Base-by-base conservation (phyloP, 2,113 vertebrate species). In the Bujurquina vittata region DNA sequence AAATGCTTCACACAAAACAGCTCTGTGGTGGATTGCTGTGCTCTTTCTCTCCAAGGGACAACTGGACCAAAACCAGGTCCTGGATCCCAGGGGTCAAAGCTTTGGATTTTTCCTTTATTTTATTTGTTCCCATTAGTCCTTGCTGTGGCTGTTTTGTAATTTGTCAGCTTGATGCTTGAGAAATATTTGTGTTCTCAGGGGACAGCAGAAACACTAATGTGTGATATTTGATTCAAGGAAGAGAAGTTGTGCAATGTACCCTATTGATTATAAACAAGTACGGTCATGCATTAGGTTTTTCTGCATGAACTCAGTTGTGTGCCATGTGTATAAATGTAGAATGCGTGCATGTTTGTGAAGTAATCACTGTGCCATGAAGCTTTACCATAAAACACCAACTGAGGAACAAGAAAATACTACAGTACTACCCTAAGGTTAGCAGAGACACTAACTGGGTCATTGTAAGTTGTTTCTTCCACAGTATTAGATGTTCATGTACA, bases 201-300 rank as follows among this genome's bases (percentile, higher is more conserved):
- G 23, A 69, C 23, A 49, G 63, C 26, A 29, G 40, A 18, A 40
- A 46, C 22, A 69, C 15, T 49, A 49, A 69, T 0, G 15, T 69
- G 63, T 69, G 63, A 69, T 69, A 69, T 69, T 69, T 69, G 63
- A 46, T 46, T 22, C 15, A 49, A 69, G 63, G 23, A 69, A 69
- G 40, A 69, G 40, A 18, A 49, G 63, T 49, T 69, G 40, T 18
- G 40, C 40, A 20, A 43, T 69, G 40, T 49, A 15, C 22, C 63
- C 23, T 69, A 10, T 43, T 12, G 43, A 69, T 69, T 29, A 49
- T 46, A 12, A 49, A 49, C 40, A 0, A 69, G 23, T 7, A 49
- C 3, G 29, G 65, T 69, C 49, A 43, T 29, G 0, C 65, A 49
- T 69, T 49, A 5, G 10, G 63, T 29, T 49, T 69, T 69, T 69